A percentile compares a stretch with the other conserved stretches of the same genome.
phyloP scores from a whole-genome alignment of 2,797 vertebrate species.

The Sebastes matsubarae region DNA sequence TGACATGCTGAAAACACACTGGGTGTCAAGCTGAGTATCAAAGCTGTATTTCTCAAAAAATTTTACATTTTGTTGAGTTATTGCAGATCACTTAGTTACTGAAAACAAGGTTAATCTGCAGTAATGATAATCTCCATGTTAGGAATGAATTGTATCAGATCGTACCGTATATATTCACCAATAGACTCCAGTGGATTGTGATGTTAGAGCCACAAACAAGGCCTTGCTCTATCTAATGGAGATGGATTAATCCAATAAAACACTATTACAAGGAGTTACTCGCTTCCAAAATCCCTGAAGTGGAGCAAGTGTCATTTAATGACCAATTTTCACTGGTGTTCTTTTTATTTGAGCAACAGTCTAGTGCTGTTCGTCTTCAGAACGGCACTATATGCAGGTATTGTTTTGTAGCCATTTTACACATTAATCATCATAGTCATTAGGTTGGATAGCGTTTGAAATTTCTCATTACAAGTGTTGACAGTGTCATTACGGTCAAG shows the following conservation, averaged over 20 bases:
- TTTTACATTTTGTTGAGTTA: background rate
- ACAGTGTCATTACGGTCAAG: background rate
- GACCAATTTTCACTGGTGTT: background rate
- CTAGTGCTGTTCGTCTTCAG: background rate
- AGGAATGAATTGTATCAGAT: background rate
- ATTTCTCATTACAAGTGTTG: background rate
- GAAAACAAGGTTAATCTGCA: background rate
- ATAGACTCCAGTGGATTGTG: background rate
- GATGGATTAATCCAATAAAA: conserved; percentile 26
- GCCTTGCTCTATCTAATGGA: background rate
- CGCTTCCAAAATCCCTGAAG: background rate
- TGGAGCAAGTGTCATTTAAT: background rate
- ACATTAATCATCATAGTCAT: background rate
- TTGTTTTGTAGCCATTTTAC: background rate
- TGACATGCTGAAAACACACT: background rate
- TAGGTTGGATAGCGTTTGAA: background rate
- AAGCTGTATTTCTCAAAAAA: background rate
- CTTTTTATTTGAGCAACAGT: background rate
- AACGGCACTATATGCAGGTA: background rate
- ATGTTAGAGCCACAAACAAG: background rate
- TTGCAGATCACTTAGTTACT: background rate
- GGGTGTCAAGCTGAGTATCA: background rate
- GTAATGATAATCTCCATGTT: background rate
- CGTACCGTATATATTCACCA: background rate
- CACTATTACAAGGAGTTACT: background rate